Base-by-base conservation (phyloP, 2,113 vertebrate genomes). In the Scortum barcoo region DNA sequence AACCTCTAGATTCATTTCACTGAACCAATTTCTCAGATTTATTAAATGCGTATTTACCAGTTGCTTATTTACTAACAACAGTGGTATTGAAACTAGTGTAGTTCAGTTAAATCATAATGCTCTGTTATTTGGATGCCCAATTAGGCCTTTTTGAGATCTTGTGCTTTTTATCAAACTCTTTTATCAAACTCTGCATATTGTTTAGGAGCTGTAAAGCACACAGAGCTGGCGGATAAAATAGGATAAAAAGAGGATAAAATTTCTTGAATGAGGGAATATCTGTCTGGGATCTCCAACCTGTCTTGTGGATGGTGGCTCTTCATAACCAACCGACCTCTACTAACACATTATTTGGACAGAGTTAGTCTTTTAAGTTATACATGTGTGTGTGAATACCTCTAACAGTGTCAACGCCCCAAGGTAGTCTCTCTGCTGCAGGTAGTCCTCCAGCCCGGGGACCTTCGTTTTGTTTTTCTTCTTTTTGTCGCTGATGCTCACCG, bases 331-430 rank as follows among this genome's bases (percentile, higher is more conserved):
- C 24, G 42, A 46, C 17, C 19, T 50, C 48, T 46, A 56, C 28
- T 28, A 26, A 22, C 50, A 22, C 4, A 28, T 67, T 44, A 48
- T 33, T 20, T 61, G 30, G 58, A 61, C 4, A 19, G 17, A 33
- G 30, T 36, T 0, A 13, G 19, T 36, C 9, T 36, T 40, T 63
- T 16, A 24, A n/a, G 11, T 2, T 17, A 24, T 48, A 14, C n/a
- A n/a, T n/a, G n/a, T 58, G 40, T 33, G n/a, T 68, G 36, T 65
- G 0, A 5, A 30, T 82, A 99, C 98, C 97, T 99, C 98, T 81
- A 99, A 81, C 1, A 99, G 90, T 3, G 98, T 97, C 77, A 97
- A 93, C 3, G 97, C 97, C 12, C 98, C 98, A 1, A 98, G 96
- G 89, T 99, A 99, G 90, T 99, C 98, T 78, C 97, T 96, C 85